Evolutionary conservation across 2,888 invertebrate genomes (phyloP).

Genomic region (Helicoverpa assulta): DNA sequence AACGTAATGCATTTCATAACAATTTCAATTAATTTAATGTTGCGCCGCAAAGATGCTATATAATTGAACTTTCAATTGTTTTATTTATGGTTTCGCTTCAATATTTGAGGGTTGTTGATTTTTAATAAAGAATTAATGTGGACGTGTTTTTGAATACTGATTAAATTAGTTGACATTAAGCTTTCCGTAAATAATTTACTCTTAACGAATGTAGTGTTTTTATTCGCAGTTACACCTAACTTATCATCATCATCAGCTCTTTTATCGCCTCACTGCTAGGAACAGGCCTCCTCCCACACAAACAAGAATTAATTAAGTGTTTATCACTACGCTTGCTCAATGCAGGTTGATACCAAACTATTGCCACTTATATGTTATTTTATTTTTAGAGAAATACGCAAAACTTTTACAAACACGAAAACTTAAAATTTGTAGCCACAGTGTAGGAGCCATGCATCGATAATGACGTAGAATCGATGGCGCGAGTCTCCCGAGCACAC

Average conservation of each 20-base stretch:
- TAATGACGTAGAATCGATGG: slow-evolving; percentile 67
- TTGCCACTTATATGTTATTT: too few species aligned
- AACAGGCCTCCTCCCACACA: too few species aligned
- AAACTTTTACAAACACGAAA: slow-evolving; percentile 17
- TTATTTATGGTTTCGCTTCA: neutral
- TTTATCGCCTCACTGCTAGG: too few species aligned
- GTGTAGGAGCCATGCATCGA: slow-evolving; percentile 61
- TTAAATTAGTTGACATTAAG: too few species aligned
- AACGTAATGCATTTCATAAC: slow-evolving; percentile 8
- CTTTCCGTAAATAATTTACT: too few species aligned
- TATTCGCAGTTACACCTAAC: too few species aligned
- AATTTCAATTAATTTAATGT: slow-evolving; percentile 22
- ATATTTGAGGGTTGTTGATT: neutral
- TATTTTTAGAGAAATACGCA: neutral
- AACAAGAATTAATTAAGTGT: too few species aligned
- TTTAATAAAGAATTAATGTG: too few species aligned
- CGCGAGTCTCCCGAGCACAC: slow-evolving; percentile 63
- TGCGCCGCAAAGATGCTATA: slow-evolving; percentile 14
- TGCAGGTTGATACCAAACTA: too few species aligned
- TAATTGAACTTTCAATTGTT: slow-evolving; percentile 26
- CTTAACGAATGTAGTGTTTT: too few species aligned
- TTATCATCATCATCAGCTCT: too few species aligned
- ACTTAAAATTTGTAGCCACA: slow-evolving; percentile 34
- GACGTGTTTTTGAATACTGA: neutral
- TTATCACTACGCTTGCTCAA: too few species aligned